phyloP scores from a whole-genome alignment of 2,113 vertebrate genomes.

The Strix uralensis region DNA sequence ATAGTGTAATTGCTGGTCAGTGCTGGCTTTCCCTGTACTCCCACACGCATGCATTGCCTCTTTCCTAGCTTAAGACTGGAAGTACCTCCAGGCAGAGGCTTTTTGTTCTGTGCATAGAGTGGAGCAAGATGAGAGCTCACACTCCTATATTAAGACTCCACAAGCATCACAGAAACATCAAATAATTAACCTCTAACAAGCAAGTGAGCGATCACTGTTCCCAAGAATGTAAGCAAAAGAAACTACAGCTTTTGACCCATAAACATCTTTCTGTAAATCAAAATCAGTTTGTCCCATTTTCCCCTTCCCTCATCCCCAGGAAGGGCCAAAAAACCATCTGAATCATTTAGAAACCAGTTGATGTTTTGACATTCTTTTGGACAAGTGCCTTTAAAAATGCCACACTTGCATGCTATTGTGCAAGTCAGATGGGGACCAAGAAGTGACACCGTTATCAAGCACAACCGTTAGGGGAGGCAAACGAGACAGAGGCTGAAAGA shows the following conservation, averaged over 20 bases:
- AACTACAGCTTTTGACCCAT: neutral
- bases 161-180: neutral
- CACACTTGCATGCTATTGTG: neutral
- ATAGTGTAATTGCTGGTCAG: neutral
- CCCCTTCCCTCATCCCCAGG: neutral
- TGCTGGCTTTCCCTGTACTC: neutral
- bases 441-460: neutral
- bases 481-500: neutral
- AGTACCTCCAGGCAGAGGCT: neutral
- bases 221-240: neutral
- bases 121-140: neutral
- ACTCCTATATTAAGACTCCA: neutral
- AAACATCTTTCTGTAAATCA: neutral
- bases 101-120: neutral
- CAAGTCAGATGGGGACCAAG: neutral
- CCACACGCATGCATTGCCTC: accelerated
- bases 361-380: neutral
- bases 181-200: neutral
- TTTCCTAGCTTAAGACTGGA: neutral
- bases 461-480: neutral
- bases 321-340: neutral
- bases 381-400: neutral
- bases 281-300: neutral
- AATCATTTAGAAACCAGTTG: neutral
- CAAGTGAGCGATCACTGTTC: neutral